Evolutionary conservation across 37 sponge, comb jelly and placozoan genomes (phyloP).

Genomic region (Ianthella basta): DNA sequence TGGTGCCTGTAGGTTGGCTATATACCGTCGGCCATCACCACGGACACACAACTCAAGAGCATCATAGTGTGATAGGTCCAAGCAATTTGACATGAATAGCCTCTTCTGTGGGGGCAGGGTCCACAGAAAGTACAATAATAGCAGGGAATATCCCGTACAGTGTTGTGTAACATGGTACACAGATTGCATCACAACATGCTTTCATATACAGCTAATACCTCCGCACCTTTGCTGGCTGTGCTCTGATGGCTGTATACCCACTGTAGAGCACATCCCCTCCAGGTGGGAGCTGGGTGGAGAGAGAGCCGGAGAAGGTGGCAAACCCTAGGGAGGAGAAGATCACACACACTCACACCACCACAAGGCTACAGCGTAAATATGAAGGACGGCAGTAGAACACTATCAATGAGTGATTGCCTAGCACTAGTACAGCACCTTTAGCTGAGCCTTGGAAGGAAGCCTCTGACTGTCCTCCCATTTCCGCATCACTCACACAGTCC

Average conservation of each 20-base stretch:
- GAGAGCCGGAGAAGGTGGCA: constrained; percentile 68
- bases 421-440: constrained; percentile 39
- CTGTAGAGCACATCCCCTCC: constrained; percentile 40
- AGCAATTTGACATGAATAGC: constrained; percentile 45
- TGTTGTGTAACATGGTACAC: background rate
- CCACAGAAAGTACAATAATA: background rate
- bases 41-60: constrained; percentile 78
- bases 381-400: no score
- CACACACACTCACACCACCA: background rate
- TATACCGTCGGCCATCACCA: constrained; percentile 87
- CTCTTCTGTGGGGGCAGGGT: constrained; percentile 21
- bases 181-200: background rate
- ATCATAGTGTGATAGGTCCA: constrained; percentile 82
- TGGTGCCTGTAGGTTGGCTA: constrained; percentile 60
- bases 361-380: no score
- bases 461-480: constrained; percentile 60
- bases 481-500: constrained; percentile 79
- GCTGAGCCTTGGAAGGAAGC: constrained; percentile 56
- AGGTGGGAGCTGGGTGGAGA: constrained; percentile 59
- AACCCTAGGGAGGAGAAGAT: constrained; percentile 28
- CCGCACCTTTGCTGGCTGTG: constrained; percentile 66
- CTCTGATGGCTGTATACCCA: constrained; percentile 89
- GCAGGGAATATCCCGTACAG: background rate
- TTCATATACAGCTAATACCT: background rate
- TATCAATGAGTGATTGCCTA: no score